Base-by-base conservation (phyloP, 2,797 vertebrate genomes). In the Pangasius djambal region DNA sequence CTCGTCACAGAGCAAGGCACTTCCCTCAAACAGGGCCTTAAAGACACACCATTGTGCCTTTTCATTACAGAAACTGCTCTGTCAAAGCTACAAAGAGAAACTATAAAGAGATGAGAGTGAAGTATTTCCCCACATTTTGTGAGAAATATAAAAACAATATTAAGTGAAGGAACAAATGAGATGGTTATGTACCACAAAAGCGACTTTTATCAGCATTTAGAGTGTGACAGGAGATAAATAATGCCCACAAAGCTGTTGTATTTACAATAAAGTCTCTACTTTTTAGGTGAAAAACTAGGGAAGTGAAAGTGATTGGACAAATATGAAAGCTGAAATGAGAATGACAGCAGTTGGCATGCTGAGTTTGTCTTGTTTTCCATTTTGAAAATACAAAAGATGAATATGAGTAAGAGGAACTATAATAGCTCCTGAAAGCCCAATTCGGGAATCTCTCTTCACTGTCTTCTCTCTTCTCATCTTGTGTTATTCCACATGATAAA, bases 401-500 rank as follows among this genome's bases (percentile, higher is more conserved):
- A 89, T 88, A 86, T 72, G 74, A 81, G 83, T 67, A 88, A 67
- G 61, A 50, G 52, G 69, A 90, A 90, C 89, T 86, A 84, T 91
- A 92, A 91, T 91, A 91, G 90, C 88, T 90, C 90, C 89, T 92
- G 91, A 92, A 92, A 92, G 83, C 84, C 74, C 78, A 87, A 63
- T 84, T 83, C 69, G 69, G 74, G 78, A 67, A 70, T 81, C 90
- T 90, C 87, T 87, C 89, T 86, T 89, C 69, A 52, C 86, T 50
- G 83, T 86, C 67, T 89, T 37, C 86, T 89, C 90, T 89, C 86
- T 87, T 90, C 84, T 87, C 84, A 70, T 88, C 85, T 81, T 74
- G 85, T 88, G 50, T 88, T 89, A 87, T 85, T 88, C 83, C 77
- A 90, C 34, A 91, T 92, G 92, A 95, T 93, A 93, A 88, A 91